Evolutionary conservation across 2,797 vertebrate species (phyloP), one percentile per base, ranked within the genome.

Genomic region (Enteromius argenteus): DNA sequence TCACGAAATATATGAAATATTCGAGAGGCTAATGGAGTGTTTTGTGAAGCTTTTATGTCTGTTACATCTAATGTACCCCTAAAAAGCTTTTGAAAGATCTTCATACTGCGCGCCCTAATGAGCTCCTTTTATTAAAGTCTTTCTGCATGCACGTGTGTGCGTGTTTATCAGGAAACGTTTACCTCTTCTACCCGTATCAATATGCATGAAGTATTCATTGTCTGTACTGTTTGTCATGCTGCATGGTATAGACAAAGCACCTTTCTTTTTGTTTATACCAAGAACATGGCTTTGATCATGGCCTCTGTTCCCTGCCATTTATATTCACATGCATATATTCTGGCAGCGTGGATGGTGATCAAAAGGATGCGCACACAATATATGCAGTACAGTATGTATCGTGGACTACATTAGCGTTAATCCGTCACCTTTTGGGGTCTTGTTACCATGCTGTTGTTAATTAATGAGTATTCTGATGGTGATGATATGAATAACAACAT

Each of bases 31-130:
- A 89, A 87, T 89, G 86, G 86, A 87, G 88, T 84, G 84, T 86
- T 87, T 86, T 85, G 86, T 86, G 79, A 84, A 86, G 84, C 88
- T 87, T 87, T 87, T 81, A 89, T 89, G 85, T 87, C 81, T 79
- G 80, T 80, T 84, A 73, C 80, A 66, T 89, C 84, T 86, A 86
- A 86, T 84, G 86, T 84, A 76, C 39, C 84, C 85, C 84, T 87
- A 89, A 87, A 89, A 87, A 89, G 88, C 88, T 86, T 89, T 84
- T 89, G 88, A 87, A 86, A 89, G 84, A 87, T 89, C 88, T 87
- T 87, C 85, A 84, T 87, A 87, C 84, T 73, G 85, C 69, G 76
- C 76, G 64, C 71, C 60, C 80, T 88, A 87, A 88, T 86, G 85
- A 89, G 86, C 64, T 85, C 76, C 79, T 84, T 86, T 89, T 85